These are phyloP conservation scores for Theretra japonica DNA, from an alignment of 2,888 invertebrate genomes.

Conservation along the genomic window DNA sequence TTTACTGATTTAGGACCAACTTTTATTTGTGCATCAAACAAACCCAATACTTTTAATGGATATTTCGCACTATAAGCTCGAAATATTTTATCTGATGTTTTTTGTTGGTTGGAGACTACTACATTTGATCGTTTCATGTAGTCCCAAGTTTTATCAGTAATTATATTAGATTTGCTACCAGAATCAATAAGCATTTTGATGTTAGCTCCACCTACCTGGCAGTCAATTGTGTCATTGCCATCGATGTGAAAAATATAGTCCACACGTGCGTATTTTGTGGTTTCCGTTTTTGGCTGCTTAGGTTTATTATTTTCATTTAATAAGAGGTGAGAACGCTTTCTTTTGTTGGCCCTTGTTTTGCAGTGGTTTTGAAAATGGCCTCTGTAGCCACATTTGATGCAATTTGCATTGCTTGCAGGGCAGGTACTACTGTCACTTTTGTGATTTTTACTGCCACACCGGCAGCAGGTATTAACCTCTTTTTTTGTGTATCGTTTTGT, in stretches of 20 bases:
- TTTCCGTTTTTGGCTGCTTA: background rate
- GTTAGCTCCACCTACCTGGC: background rate
- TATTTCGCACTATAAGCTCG: background rate
- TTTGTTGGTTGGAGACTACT: background rate
- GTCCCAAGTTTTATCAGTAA: background rate
- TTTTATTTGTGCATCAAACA: background rate
- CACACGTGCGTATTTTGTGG: too few relatives aligned
- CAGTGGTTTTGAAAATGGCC: background rate
- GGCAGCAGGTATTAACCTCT: background rate
- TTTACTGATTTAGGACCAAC: background rate
- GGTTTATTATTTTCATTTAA: background rate
- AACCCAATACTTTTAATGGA: background rate
- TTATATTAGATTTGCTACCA: background rate
- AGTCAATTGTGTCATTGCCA: background rate
- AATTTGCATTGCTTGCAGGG: background rate
- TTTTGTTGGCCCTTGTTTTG: background rate
- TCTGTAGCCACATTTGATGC: background rate
- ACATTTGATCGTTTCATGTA: background rate
- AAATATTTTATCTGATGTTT: background rate
- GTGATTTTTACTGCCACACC: too few relatives aligned
- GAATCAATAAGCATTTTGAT: background rate
- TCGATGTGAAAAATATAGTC: slow-evolving; percentile 4
- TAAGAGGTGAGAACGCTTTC: background rate
- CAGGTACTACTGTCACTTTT: too few relatives aligned
- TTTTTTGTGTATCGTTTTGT: background rate